Conservation (phyloP, 2,888 invertebrate genomes). For the Aphidoletes aphidimyza region DNA sequence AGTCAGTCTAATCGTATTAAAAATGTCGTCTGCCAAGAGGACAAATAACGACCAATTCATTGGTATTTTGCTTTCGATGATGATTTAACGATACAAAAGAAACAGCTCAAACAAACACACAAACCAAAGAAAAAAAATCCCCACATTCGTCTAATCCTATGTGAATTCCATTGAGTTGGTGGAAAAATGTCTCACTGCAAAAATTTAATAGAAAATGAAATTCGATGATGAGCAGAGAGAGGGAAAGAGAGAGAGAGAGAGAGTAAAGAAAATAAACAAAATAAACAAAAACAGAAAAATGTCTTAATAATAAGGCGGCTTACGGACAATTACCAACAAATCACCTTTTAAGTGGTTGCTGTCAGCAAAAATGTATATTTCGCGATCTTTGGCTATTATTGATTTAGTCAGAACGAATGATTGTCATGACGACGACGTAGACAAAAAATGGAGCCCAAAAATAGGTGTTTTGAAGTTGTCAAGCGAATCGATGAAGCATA, state of each 20-base stretch:
- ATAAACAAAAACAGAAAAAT: too few relatives aligned
- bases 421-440: not conserved
- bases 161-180: not conserved
- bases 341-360: too few relatives aligned
- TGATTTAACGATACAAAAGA: not conserved
- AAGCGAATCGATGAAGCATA: not conserved
- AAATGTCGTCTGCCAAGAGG: constrained; percentile 5
- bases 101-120: not conserved
- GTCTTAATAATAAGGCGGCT: too few relatives aligned
- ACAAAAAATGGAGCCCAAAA: not conserved
- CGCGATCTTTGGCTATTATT: too few relatives aligned
- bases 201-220: too few relatives aligned
- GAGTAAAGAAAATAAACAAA: too few relatives aligned
- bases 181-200: too few relatives aligned
- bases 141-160: not conserved
- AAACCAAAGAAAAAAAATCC: not conserved
- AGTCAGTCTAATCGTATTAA: constrained; percentile 21
- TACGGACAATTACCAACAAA: too few relatives aligned
- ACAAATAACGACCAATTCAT: constrained; percentile 12
- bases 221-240: too few relatives aligned
- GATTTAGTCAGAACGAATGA: too few relatives aligned
- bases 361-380: too few relatives aligned
- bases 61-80: not conserved
- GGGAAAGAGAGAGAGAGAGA: too few relatives aligned
- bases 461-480: not conserved